These are phyloP conservation scores for Psilopogon haemacephalus DNA, from an alignment of 2,113 vertebrate species.

Conservation along the genomic window DNA sequence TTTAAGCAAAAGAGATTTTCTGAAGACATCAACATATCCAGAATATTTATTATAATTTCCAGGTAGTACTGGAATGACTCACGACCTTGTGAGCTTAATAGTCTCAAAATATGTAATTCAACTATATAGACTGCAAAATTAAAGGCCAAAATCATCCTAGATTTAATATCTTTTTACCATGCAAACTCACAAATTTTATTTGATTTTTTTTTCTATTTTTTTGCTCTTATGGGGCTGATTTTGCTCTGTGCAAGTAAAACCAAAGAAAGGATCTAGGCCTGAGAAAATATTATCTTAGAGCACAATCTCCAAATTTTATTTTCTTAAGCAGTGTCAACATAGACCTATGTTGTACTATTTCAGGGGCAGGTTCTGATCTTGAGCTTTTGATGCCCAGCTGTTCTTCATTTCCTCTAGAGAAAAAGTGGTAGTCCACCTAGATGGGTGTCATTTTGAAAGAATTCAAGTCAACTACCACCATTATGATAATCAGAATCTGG, in stretches of 20 bases:
- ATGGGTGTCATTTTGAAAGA: neutral
- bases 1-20: neutral
- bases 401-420: neutral
- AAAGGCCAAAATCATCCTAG: neutral
- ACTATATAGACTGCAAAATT: neutral
- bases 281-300: neutral
- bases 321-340: neutral
- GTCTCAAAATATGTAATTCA: neutral
- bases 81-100: neutral
- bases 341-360: neutral
- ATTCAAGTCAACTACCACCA: neutral
- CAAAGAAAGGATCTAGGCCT: neutral
- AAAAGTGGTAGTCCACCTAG: neutral
- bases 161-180: neutral
- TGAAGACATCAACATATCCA: neutral
- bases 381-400: neutral
- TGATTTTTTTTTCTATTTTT: neutral
- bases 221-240: neutral
- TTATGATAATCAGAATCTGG: neutral
- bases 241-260: neutral
- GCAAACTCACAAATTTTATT: neutral
- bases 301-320: neutral
- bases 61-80: constrained; percentile 31
- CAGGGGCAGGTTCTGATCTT: neutral
- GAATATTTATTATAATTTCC: constrained; percentile 12